A percentile compares a stretch with the other conserved stretches of the same genome.
Conservation (phyloP, 2,888 invertebrate genomes). For the Nomada ferruginata region DNA sequence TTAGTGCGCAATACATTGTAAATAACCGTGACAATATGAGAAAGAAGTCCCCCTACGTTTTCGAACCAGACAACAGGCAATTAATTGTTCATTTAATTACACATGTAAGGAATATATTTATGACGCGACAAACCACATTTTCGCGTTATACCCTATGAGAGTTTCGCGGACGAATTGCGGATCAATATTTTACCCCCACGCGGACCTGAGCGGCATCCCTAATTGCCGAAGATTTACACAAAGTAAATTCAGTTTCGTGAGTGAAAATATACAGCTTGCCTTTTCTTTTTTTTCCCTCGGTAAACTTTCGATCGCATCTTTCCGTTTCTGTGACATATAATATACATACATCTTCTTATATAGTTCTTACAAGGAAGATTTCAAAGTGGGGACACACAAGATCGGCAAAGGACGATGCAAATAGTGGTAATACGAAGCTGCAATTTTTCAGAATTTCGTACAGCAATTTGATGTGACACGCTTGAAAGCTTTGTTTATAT, state of each 20-base stretch:
- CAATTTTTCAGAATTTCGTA: conserved; percentile 11
- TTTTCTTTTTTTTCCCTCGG: neutral
- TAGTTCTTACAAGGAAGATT: conserved; percentile 31
- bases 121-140: conserved; percentile 21
- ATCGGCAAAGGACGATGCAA: conserved; percentile 56
- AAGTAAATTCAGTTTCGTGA: conserved; percentile 52
- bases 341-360: conserved; percentile 7
- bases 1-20: conserved; percentile 38
- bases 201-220: conserved; percentile 60
- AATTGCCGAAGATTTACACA: conserved; percentile 44
- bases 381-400: conserved; percentile 32
- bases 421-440: conserved; percentile 61
- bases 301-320: conserved; percentile 19
- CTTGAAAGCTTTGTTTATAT: conserved; percentile 49
- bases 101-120: conserved; percentile 28
- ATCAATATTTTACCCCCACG: conserved; percentile 76
- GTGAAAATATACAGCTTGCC: conserved; percentile 34
- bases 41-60: conserved; percentile 19
- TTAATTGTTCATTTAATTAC: conserved; percentile 35
- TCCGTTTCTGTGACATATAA: neutral
- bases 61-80: neutral
- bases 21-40: conserved; percentile 32
- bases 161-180: conserved; percentile 72
- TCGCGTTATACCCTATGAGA: conserved; percentile 32
- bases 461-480: conserved; percentile 15